Conservation (phyloP, 1,140 invertebrate species). For the Chymomyza costata region DNA sequence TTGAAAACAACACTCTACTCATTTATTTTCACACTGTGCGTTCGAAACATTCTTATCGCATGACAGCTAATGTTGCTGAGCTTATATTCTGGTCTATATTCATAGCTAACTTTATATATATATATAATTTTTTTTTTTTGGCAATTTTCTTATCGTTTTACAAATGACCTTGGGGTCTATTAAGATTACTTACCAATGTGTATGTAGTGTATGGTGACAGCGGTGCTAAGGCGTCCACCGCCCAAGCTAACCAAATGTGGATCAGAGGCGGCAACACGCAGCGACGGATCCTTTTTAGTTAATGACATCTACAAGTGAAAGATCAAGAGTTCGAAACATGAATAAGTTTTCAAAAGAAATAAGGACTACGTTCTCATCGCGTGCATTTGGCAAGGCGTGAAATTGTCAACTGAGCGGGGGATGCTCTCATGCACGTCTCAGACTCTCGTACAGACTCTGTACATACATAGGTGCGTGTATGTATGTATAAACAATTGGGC, state of each 20-base stretch:
- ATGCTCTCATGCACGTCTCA: background rate
- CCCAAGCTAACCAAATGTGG: constrained; percentile 93
- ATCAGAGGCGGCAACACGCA: constrained; percentile 86
- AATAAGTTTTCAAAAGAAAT: constrained; percentile 5
- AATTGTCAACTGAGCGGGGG: constrained; percentile 35
- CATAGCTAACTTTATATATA: too few relatives aligned
- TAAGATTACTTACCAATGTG: constrained; percentile 79
- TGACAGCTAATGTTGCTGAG: too few relatives aligned
- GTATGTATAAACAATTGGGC: background rate
- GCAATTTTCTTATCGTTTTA: constrained; percentile 36
- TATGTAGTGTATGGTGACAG: constrained; percentile 91
- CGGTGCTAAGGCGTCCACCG: constrained; percentile 89
- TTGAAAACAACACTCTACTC: too few relatives aligned
- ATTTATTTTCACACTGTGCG: too few relatives aligned
- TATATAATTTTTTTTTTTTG: constrained; percentile 20
- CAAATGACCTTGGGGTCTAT: constrained; percentile 31
- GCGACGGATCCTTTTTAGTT: constrained; percentile 73
- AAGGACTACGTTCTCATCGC: constrained; percentile 1
- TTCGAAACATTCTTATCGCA: too few relatives aligned
- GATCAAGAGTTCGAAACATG: constrained; percentile 9
- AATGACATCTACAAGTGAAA: constrained; percentile 66
- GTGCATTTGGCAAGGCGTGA: constrained; percentile 37
- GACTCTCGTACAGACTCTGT: constrained; percentile 12
- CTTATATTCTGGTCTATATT: too few relatives aligned
- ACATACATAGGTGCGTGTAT: background rate